Evolutionary conservation across 2,888 invertebrate species (phyloP).

Genomic region (Bimastos eiseni): DNA sequence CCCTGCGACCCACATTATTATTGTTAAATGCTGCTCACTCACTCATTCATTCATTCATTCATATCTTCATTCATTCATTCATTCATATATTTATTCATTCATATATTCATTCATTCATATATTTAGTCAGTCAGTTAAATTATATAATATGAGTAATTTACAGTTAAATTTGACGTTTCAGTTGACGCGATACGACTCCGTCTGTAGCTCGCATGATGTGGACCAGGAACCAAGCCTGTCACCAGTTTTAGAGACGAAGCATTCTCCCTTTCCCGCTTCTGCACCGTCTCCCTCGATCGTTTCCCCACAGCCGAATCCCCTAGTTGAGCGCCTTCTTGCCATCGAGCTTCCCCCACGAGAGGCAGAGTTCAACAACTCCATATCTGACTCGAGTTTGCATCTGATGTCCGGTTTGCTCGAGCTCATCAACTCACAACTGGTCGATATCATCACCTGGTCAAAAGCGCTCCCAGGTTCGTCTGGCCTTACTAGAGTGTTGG

Average conservation of each 20-base stretch:
- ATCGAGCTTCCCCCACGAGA: background rate
- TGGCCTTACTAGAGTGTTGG: too few species aligned
- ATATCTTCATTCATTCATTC: too few species aligned
- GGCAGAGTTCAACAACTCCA: background rate
- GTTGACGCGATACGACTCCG: background rate
- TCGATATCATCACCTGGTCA: conserved; percentile 23
- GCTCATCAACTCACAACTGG: background rate
- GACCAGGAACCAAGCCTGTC: background rate
- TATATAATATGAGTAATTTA: too few species aligned
- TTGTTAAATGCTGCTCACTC: too few species aligned
- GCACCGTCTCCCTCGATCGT: background rate
- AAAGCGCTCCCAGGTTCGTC: background rate
- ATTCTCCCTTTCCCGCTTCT: background rate
- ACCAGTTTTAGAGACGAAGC: background rate
- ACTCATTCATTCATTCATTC: too few species aligned
- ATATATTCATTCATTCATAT: too few species aligned
- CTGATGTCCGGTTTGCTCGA: background rate
- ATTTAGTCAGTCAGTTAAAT: too few species aligned
- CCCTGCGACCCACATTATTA: too few species aligned
- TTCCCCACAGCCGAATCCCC: background rate
- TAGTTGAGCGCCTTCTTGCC: background rate
- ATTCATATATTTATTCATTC: too few species aligned
- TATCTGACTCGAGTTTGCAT: background rate
- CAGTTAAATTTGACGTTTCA: background rate
- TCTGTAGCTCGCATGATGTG: background rate